A percentile compares a stretch with the other conserved stretches of the same genome.
phyloP scores from a whole-genome alignment of 2,888 invertebrate species.

The Cordylochernes scorpioides region DNA sequence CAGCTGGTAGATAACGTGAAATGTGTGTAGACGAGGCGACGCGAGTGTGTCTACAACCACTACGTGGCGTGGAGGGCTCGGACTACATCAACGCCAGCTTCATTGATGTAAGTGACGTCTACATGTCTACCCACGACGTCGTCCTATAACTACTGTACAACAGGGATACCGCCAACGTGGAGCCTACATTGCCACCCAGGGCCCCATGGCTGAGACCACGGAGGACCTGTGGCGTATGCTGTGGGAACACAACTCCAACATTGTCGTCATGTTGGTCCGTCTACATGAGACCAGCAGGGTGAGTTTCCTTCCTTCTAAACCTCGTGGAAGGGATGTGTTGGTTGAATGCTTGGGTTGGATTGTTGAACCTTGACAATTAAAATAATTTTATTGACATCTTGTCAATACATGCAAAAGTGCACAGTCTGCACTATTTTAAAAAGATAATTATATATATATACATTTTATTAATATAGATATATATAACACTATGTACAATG shows the following conservation, averaged over 20 bases:
- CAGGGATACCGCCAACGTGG: constrained; percentile 44
- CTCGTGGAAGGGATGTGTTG: too few relatives aligned
- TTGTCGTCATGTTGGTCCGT: constrained; percentile 94
- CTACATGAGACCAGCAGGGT: constrained; percentile 78
- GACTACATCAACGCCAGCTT: constrained; percentile 98
- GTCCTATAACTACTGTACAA: too few relatives aligned
- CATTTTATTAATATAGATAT: too few relatives aligned
- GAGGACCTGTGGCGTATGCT: constrained; percentile 99
- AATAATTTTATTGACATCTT: too few relatives aligned
- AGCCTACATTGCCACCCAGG: constrained; percentile 93
- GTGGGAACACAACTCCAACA: constrained; percentile 98
- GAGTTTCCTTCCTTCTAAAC: too few relatives aligned
- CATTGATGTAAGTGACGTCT: constrained; percentile 41
- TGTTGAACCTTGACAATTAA: too few relatives aligned
- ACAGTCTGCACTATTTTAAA: too few relatives aligned
- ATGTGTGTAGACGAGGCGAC: constrained; percentile 65
- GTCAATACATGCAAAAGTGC: too few relatives aligned
- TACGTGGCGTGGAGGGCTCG: constrained; percentile 65
- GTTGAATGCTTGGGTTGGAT: too few relatives aligned
- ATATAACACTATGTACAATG: too few relatives aligned
- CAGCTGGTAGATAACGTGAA: too few relatives aligned
- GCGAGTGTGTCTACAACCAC: constrained; percentile 69
- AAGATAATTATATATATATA: too few relatives aligned
- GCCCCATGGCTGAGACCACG: constrained; percentile 81
- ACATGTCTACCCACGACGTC: neutral